Evolutionary conservation across 23 tunicate species (phyloP), one percentile per base, ranked within the genome.

Genomic region (Aplidium turbinatum): DNA sequence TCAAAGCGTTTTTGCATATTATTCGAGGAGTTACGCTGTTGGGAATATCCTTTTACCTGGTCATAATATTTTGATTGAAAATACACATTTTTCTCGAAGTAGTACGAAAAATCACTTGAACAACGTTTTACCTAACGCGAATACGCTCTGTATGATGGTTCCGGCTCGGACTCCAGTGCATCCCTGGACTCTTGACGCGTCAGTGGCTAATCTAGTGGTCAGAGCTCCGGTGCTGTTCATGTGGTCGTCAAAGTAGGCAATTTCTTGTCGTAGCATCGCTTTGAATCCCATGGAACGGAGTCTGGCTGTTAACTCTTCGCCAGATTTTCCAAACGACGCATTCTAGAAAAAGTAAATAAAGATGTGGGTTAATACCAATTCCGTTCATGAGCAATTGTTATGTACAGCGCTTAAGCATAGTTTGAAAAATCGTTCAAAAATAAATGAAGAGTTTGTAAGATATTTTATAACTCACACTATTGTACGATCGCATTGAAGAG

Each of bases 141-240:
- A 87, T 3, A 95, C 33, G 57, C 93, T 89, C 52, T 95, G 99
- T 1, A 90, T 74, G 29, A 75, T 38, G 18, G 38, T 58, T 30
- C 96, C 99, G 4, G 73, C 62, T 48, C 96, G 46, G 23, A 85
- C 80, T 21, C 99, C 99, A 53, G 99, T 95, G 29, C 84, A 70
- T 0, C 99, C 99, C 32, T 95, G 99, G 7, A 95, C 99, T 58
- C 82, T 52, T 11, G 99, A 95, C 0, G 99, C 99, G 70, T 95
- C 99, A 5, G 99, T 95, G 2, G 99, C 96, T 30, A 95, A 78
- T 21, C 99, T 25, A 0, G 99, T 95, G 19, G 99, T 95, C 47
- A 95, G 75, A 20, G 99, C 99, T 3, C 99, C 99, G 0, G 99
- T 95, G 73, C 96, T 88, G 92, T 95, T 89, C 0, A 70, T 20